Percentiles rank a stretch among this genome's conserved stretches.
Conservation (phyloP, 1,140 invertebrate species). For the Liolophura sinensis region DNA sequence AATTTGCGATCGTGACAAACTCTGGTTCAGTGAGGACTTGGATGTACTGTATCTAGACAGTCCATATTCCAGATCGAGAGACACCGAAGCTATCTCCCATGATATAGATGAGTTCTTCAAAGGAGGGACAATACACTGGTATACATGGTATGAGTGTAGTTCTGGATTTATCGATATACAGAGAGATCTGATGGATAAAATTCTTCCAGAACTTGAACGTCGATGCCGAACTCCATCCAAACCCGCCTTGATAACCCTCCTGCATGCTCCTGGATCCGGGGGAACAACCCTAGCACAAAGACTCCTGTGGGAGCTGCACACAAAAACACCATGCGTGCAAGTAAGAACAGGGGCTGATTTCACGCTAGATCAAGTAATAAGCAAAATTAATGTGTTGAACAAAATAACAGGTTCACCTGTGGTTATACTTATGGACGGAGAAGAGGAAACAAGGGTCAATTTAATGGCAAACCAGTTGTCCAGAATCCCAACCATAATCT, state of each 20-base stretch:
- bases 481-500: slow-evolving; percentile 15
- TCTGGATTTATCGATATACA: slow-evolving; percentile 23
- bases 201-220: slow-evolving; percentile 16
- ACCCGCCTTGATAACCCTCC: slow-evolving; percentile 12
- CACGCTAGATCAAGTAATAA: slow-evolving; percentile 12
- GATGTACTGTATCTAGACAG: slow-evolving; percentile 28
- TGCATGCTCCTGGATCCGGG: slow-evolving; percentile 26
- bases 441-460: slow-evolving; percentile 27
- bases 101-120: slow-evolving; percentile 27
- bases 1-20: slow-evolving; percentile 22
- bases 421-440: slow-evolving; percentile 28
- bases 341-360: slow-evolving; percentile 9
- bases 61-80: slow-evolving; percentile 14
- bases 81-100: slow-evolving; percentile 20
- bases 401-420: slow-evolving; percentile 21
- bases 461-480: slow-evolving; percentile 10
- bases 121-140: slow-evolving; percentile 34
- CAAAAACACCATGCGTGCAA: slow-evolving; percentile 19
- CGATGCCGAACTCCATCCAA: slow-evolving; percentile 14
- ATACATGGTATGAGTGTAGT: slow-evolving; percentile 22
- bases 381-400: slow-evolving; percentile 16
- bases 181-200: slow-evolving; percentile 14
- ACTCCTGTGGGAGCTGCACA: slow-evolving; percentile 24
- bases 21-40: slow-evolving; percentile 31
- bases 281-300: slow-evolving; percentile 27